phyloP scores from a whole-genome alignment of 2,113 vertebrate species.

The Hippocampus mohnikei region DNA sequence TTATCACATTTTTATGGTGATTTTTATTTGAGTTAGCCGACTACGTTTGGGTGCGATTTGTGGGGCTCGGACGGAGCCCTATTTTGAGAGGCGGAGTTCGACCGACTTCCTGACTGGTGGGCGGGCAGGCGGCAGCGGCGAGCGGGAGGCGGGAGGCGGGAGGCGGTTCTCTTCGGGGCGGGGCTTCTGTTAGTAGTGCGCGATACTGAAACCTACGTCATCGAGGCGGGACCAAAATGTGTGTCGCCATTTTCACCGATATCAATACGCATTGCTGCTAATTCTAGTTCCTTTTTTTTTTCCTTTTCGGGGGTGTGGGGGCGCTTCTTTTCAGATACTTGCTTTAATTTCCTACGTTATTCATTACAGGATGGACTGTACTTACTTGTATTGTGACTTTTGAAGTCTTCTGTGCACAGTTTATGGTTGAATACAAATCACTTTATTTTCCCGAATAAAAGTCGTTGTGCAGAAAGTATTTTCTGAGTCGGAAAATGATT shows the following conservation, averaged over 20 bases:
- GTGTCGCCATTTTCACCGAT: background rate
- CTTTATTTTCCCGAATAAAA: background rate
- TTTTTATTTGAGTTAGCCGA: background rate
- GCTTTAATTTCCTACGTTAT: background rate
- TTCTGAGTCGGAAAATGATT: too few relatives aligned
- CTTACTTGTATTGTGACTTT: too few relatives aligned
- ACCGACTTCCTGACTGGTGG: background rate
- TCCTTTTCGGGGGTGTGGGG: too few relatives aligned
- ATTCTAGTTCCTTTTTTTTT: background rate
- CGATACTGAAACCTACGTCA: background rate
- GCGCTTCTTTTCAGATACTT: too few relatives aligned
- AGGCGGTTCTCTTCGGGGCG: conserved; percentile 1
- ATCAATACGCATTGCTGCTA: background rate
- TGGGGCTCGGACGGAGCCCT: conserved; percentile 43
- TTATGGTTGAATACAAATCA: background rate
- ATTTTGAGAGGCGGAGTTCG: conserved; percentile 69
- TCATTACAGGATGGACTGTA: background rate
- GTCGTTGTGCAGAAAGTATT: background rate
- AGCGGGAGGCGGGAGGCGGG: background rate
- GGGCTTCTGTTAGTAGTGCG: background rate
- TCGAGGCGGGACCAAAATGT: background rate
- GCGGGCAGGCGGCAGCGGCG: conserved; percentile 11
- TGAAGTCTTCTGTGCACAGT: too few relatives aligned
- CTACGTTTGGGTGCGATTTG: background rate
- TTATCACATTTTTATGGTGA: background rate